These are phyloP conservation scores for Lucinisca nassula DNA, from an alignment of 2,888 invertebrate species.

Conservation along the genomic window DNA sequence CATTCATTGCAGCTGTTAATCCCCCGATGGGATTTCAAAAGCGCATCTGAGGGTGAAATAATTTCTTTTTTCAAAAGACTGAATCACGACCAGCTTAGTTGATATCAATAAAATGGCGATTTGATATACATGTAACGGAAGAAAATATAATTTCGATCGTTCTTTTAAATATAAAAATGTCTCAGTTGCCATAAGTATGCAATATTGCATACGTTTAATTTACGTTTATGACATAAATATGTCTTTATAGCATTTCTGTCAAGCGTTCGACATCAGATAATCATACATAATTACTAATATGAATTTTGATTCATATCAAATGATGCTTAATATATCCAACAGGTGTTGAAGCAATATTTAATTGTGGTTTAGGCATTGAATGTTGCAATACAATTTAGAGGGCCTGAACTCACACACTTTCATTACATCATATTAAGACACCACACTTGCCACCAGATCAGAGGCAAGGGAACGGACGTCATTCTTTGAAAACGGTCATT, in stretches of 20 bases:
- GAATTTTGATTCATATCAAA: slow-evolving; percentile 10
- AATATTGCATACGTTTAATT: not conserved
- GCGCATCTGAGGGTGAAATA: not conserved
- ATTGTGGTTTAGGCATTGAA: not conserved
- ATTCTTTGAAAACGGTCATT: too few species aligned
- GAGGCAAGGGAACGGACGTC: too few species aligned
- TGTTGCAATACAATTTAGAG: too few species aligned
- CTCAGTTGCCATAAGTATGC: not conserved
- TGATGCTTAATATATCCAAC: not conserved
- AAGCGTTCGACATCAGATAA: not conserved
- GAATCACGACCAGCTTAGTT: not conserved
- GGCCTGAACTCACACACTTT: too few species aligned
- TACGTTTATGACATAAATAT: not conserved
- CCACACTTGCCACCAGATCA: too few species aligned
- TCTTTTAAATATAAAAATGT: not conserved
- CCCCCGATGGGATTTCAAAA: not conserved
- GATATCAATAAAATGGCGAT: not conserved
- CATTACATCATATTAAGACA: too few species aligned
- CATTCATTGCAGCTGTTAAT: not conserved
- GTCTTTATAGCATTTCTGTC: not conserved
- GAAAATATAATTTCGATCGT: not conserved
- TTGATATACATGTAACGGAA: not conserved
- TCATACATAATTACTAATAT: not conserved
- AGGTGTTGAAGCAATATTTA: not conserved
- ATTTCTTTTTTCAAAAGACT: not conserved